phyloP scores from a whole-genome alignment of 2,888 invertebrate genomes.

The Sympetrum striolatum region DNA sequence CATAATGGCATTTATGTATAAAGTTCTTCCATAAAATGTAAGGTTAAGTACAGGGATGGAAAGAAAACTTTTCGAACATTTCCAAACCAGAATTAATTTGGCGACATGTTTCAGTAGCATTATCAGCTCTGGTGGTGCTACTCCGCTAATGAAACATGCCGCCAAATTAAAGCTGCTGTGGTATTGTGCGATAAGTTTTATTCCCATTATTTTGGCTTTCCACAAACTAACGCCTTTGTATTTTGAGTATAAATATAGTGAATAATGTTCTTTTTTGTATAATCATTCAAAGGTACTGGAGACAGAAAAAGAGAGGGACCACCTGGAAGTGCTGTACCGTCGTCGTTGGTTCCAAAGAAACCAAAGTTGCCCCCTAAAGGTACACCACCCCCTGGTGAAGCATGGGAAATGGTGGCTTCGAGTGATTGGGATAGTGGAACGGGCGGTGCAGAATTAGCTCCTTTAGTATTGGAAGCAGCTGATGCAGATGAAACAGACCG shows the following conservation, averaged over 20 bases:
- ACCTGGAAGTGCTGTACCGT: slow-evolving; percentile 61
- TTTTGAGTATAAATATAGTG: background rate
- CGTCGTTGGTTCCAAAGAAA: slow-evolving; percentile 69
- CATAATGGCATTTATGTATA: too few relatives aligned
- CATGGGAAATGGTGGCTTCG: slow-evolving; percentile 76
- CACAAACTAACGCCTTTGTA: too few relatives aligned
- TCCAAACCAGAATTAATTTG: too few relatives aligned
- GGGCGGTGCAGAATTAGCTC: slow-evolving; percentile 25
- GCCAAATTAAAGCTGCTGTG: too few relatives aligned
- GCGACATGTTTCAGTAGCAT: too few relatives aligned
- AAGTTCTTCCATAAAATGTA: too few relatives aligned
- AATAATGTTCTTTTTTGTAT: background rate
- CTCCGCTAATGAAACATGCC: too few relatives aligned
- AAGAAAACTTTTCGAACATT: too few relatives aligned
- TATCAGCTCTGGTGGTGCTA: too few relatives aligned
- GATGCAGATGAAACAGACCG: slow-evolving; percentile 82
- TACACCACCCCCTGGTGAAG: slow-evolving; percentile 60
- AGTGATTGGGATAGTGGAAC: slow-evolving; percentile 54
- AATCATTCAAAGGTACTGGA: slow-evolving; percentile 48
- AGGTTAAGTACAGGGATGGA: too few relatives aligned
- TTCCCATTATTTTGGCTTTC: too few relatives aligned
- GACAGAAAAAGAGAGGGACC: slow-evolving; percentile 77
- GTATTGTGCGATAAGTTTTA: too few relatives aligned
- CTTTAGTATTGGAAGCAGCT: slow-evolving; percentile 71
- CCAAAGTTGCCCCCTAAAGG: slow-evolving; percentile 61